Evolutionary conservation across 2,888 invertebrate genomes (phyloP), one percentile per base, ranked within the genome.

Genomic region (Agriopis leucophaearia): DNA sequence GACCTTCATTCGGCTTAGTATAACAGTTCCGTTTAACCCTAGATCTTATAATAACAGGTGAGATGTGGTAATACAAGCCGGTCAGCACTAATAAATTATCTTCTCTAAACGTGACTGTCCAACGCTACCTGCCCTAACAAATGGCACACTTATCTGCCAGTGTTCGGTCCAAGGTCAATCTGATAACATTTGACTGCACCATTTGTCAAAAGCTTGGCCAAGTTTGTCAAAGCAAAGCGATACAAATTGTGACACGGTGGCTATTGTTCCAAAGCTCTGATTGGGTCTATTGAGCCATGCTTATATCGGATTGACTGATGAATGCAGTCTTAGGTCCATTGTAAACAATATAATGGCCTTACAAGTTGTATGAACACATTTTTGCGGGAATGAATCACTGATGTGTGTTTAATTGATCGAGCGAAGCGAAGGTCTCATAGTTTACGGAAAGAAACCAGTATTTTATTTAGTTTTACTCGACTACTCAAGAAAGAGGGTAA

Each of bases 131-230:
- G 59, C 50, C 58, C 38, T 16, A 57, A 48, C 48, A 59, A 59
- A 59, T 59, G 50, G 59, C 50, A 59, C 27, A 16, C 36, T 50
- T 59, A 59, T 59, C 57, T 63, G 42, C 64, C 36, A 57, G 51
- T 10, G 35, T 48, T 48, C 69, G 64, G 52, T 12, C 55, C 68
- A 73, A 72, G 76, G 77, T 59, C 69, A 69, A 76, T 74, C 74
- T 70, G 74, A 76, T 76, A 75, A 73, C 56, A 73, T 75, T 76
- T 69, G 62, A 66, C 70, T 62, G 70, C 66, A 67, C 64, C 74
- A 73, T 74, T 73, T 67, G 74, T 71, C 69, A 71, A 66, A 56
- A 13, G 69, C 66, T 64, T 65, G 70, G 57, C 65, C 64, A 62
- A 51, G 64, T 44, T 57, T 50, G 68, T 61, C 69, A 59, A 35